These are phyloP conservation scores for Meloidogyne chitwoodi DNA, from an alignment of 1,140 invertebrate species.

Conservation along the genomic window DNA sequence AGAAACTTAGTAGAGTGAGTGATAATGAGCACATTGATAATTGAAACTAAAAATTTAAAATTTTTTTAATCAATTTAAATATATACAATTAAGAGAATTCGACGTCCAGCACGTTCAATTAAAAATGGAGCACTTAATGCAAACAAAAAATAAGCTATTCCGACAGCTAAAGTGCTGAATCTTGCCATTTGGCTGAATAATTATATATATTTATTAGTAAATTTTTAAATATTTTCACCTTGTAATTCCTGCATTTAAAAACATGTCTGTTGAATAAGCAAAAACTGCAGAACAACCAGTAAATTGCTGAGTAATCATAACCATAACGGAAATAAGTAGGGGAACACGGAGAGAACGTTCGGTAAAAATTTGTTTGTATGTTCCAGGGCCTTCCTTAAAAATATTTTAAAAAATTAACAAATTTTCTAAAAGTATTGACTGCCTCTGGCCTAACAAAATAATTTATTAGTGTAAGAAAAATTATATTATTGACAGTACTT, in stretches of 20 bases:
- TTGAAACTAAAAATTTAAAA: constrained; percentile 26
- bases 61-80: not conserved
- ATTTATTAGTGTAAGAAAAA: too few species aligned
- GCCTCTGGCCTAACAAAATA: too few species aligned
- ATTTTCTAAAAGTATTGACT: not conserved
- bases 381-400: constrained; percentile 42
- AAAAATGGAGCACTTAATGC: constrained; percentile 53
- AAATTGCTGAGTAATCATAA: constrained; percentile 59
- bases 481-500: too few species aligned
- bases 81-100: constrained; percentile 46
- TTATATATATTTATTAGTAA: not conserved
- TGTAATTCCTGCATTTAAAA: constrained; percentile 49
- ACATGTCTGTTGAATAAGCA: constrained; percentile 58
- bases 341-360: constrained; percentile 42
- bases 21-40: constrained; percentile 45
- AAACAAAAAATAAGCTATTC: constrained; percentile 56
- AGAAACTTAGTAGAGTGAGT: constrained; percentile 40
- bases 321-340: constrained; percentile 45
- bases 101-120: constrained; percentile 50
- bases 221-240: constrained; percentile 21
- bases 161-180: constrained; percentile 54
- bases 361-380: constrained; percentile 49
- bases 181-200: constrained; percentile 44
- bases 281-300: constrained; percentile 58
- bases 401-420: not conserved